These are phyloP conservation scores for Physocephala rufipes DNA, from an alignment of 2,888 invertebrate genomes.

Conservation along the genomic window DNA sequence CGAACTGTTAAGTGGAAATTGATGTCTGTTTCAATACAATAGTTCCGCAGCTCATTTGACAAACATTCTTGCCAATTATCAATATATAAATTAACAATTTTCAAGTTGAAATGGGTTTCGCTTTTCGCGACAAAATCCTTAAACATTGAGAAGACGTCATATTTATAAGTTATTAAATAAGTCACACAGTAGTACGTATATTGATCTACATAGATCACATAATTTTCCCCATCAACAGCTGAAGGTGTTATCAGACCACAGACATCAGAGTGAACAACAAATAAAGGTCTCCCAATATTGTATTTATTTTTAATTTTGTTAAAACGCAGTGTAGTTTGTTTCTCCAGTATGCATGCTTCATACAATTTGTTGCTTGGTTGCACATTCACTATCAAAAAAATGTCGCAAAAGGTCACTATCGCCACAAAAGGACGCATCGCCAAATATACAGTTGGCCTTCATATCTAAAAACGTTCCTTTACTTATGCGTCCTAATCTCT, in stretches of 20 bases:
- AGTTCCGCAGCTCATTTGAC: slow-evolving; percentile 54
- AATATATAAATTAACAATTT: slow-evolving; percentile 47
- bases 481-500: slow-evolving; percentile 45
- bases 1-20: slow-evolving; percentile 61
- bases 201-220: slow-evolving; percentile 57
- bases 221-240: slow-evolving; percentile 55
- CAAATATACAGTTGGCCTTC: slow-evolving; percentile 41
- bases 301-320: slow-evolving; percentile 48
- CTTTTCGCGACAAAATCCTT: slow-evolving; percentile 38
- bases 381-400: slow-evolving; percentile 39
- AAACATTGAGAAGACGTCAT: slow-evolving; percentile 48
- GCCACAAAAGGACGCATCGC: slow-evolving; percentile 37
- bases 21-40: too few species aligned
- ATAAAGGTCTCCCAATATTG: slow-evolving; percentile 54
- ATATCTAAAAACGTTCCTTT: slow-evolving; percentile 44
- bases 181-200: slow-evolving; percentile 55
- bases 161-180: slow-evolving; percentile 53
- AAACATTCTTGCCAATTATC: slow-evolving; percentile 56
- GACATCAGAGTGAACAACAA: slow-evolving; percentile 54
- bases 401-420: too few species aligned
- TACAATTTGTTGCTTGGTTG: slow-evolving; percentile 47
- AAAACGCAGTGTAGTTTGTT: slow-evolving; percentile 53
- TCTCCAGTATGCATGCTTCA: slow-evolving; percentile 53
- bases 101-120: slow-evolving; percentile 51
- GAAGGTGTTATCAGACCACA: slow-evolving; percentile 51